Evolutionary conservation across 1,140 invertebrate species (phyloP).

Genomic region (Drosophila ananassae): DNA sequence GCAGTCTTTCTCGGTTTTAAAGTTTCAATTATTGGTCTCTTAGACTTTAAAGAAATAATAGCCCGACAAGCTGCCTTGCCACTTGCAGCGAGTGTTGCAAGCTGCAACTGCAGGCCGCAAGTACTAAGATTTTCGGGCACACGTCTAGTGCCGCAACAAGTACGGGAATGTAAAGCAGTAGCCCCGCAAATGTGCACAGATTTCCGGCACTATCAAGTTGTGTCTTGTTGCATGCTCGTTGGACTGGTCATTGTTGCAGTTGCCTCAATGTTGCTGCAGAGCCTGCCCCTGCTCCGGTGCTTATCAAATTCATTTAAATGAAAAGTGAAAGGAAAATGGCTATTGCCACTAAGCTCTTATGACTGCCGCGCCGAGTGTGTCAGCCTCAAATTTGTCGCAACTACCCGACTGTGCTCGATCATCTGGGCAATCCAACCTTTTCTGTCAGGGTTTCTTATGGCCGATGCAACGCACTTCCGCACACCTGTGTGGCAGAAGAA

Average conservation of each 20-base stretch:
- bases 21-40: too few relatives aligned
- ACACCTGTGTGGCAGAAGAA: background rate
- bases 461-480: background rate
- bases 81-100: background rate
- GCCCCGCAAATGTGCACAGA: constrained; percentile 13
- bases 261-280: background rate
- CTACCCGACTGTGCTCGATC: constrained; percentile 7
- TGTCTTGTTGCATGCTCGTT: constrained; percentile 5
- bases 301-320: constrained; percentile 53
- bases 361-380: constrained; percentile 21
- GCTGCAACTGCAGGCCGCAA: background rate
- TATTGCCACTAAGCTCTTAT: constrained; percentile 35
- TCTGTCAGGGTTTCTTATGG: background rate
- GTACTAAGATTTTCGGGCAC: constrained; percentile 17
- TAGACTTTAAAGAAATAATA: background rate
- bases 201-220: constrained; percentile 51
- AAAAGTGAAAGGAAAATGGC: constrained; percentile 48
- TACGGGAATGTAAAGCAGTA: constrained; percentile 19
- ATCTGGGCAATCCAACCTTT: constrained; percentile 11
- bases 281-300: constrained; percentile 24
- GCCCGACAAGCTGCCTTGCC: background rate
- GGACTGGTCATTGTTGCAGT: constrained; percentile 42
- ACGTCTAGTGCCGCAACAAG: constrained; percentile 14
- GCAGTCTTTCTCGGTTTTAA: too few relatives aligned
- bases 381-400: constrained; percentile 26